Percentiles rank a stretch among this genome's conserved stretches.
Evolutionary conservation across 2,888 invertebrate species (phyloP).

Genomic region (Meta bourneti): DNA sequence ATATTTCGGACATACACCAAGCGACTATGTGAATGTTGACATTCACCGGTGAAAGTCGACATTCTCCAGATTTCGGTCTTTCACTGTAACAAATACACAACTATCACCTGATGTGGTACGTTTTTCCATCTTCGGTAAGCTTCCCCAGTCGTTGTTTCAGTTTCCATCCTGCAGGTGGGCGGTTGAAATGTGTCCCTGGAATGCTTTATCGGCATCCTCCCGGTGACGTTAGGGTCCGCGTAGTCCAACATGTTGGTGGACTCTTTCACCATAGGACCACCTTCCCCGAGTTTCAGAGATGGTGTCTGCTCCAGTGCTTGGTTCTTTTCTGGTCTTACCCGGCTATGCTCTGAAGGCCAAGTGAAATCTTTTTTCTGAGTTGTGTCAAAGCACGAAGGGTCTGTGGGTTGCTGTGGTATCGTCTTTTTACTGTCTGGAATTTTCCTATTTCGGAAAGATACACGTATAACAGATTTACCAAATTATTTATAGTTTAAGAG

Average conservation of each 20-base stretch:
- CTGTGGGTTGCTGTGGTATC: neutral
- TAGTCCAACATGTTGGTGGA: slow-evolving; percentile 31
- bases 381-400: slow-evolving; percentile 1
- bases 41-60: too few relatives aligned
- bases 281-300: neutral
- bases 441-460: too few relatives aligned
- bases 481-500: too few relatives aligned
- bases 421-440: too few relatives aligned
- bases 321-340: neutral
- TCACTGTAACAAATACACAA: too few relatives aligned
- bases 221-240: neutral
- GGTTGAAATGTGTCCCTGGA: neutral
- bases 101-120: slow-evolving; percentile 1
- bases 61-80: too few relatives aligned
- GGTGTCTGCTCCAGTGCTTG: neutral
- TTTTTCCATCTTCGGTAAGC: slow-evolving; percentile 17
- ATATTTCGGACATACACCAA: too few relatives aligned
- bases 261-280: neutral
- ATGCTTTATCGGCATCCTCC: neutral
- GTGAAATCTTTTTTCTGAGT: slow-evolving; percentile 11
- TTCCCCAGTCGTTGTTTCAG: neutral
- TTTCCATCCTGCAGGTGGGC: slow-evolving; percentile 24
- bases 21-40: too few relatives aligned
- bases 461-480: too few relatives aligned
- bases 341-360: neutral